Evolutionary conservation across 2,888 invertebrate genomes (phyloP).

Genomic region (Cerceris rybyensis): DNA sequence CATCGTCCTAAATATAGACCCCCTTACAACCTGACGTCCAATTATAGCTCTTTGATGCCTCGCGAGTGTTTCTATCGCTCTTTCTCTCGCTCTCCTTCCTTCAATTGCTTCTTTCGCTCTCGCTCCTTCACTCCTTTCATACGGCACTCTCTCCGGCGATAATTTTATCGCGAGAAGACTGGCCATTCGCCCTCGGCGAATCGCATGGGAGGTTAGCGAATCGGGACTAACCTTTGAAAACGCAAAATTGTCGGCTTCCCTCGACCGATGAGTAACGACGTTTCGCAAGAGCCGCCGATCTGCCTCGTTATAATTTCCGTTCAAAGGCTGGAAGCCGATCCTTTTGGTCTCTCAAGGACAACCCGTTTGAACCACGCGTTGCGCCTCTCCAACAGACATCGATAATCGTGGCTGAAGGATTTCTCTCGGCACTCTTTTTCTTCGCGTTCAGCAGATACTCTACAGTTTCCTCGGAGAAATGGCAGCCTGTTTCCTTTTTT

Average conservation of each 20-base stretch:
- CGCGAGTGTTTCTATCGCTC: slow-evolving; percentile 61
- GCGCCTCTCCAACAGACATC: too few species aligned
- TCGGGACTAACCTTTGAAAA: slow-evolving; percentile 55
- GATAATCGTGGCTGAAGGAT: too few species aligned
- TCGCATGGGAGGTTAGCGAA: slow-evolving; percentile 34
- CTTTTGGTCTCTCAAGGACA: slow-evolving; percentile 45
- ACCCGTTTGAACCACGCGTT: slow-evolving; percentile 10
- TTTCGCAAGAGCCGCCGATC: slow-evolving; percentile 44
- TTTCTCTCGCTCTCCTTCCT: slow-evolving; percentile 34
- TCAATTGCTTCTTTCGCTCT: slow-evolving; percentile 30
- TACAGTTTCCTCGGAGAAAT: neutral
- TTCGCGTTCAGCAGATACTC: too few species aligned
- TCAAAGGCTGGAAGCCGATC: slow-evolving; percentile 38
- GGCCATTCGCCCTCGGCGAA: slow-evolving; percentile 50
- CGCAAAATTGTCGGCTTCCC: slow-evolving; percentile 44
- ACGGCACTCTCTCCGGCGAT: slow-evolving; percentile 33
- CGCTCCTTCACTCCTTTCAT: slow-evolving; percentile 21
- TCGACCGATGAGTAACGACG: slow-evolving; percentile 46
- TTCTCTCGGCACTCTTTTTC: neutral
- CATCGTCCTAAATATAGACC: slow-evolving; percentile 78
- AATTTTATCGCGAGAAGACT: slow-evolving; percentile 57
- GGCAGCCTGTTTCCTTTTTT: neutral
- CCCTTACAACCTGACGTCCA: slow-evolving; percentile 76
- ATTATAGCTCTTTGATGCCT: slow-evolving; percentile 80
- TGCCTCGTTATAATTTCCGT: slow-evolving; percentile 18